phyloP scores from a whole-genome alignment of 2,888 invertebrate genomes.

The Xestia c-nigrum region DNA sequence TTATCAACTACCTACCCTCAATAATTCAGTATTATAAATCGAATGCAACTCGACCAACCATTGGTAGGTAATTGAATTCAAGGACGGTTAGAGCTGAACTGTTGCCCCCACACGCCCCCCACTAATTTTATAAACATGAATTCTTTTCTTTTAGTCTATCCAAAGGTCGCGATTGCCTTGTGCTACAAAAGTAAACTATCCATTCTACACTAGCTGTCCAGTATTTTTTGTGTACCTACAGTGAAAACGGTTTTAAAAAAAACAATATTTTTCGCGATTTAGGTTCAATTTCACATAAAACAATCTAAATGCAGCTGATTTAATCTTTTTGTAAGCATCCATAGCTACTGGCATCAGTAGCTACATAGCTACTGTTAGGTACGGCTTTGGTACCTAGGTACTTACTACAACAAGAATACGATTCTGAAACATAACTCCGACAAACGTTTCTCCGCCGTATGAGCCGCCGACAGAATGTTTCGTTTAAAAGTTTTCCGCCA shows the following conservation, averaged over 20 bases:
- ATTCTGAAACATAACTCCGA: too few species aligned
- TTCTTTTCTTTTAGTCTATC: neutral
- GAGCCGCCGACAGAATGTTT: too few species aligned
- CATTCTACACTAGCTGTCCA: neutral
- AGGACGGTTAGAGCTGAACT: constrained; percentile 20
- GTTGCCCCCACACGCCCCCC: too few species aligned
- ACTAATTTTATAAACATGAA: neutral
- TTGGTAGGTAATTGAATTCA: constrained; percentile 25
- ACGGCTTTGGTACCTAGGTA: neutral
- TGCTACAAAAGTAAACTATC: neutral
- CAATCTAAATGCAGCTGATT: neutral
- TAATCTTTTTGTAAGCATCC: neutral
- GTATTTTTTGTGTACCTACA: neutral
- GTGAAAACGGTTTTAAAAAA: neutral
- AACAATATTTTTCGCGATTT: neutral
- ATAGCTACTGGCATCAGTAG: too few species aligned
- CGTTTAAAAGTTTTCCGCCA: too few species aligned
- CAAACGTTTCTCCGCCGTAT: too few species aligned
- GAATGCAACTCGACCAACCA: neutral
- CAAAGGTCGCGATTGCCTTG: neutral
- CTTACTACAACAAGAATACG: too few species aligned
- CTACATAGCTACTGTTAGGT: neutral
- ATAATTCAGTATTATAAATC: neutral
- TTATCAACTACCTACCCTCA: neutral
- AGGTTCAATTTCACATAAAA: neutral